These are phyloP conservation scores for Myocastor coypus DNA, from an alignment of 2,113 vertebrate species.

Conservation along the genomic window DNA sequence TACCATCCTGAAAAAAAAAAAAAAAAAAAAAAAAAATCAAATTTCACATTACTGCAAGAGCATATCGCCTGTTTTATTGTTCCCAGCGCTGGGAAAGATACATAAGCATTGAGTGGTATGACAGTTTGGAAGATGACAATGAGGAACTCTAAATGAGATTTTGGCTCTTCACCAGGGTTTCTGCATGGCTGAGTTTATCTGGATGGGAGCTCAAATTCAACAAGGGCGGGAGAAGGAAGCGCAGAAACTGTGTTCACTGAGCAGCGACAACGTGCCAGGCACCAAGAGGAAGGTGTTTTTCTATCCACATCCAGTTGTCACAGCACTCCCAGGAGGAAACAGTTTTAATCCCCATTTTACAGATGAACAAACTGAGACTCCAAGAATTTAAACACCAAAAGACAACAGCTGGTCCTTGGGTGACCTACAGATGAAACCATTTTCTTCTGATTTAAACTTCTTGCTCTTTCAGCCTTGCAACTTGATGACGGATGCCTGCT, in stretches of 20 bases:
- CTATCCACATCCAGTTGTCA: neutral
- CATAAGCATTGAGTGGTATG: slow-evolving; percentile 76
- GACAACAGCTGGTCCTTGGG: neutral
- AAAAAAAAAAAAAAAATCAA: slow-evolving; percentile 79
- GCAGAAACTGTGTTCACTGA: neutral
- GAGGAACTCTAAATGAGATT: slow-evolving; percentile 84
- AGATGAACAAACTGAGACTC: slow-evolving; percentile 21
- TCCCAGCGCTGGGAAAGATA: slow-evolving; percentile 77
- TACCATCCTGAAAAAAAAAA: slow-evolving; percentile 71
- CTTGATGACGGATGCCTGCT: neutral
- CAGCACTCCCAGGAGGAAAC: neutral
- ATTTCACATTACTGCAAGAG: slow-evolving; percentile 80
- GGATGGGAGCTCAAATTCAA: slow-evolving; percentile 64
- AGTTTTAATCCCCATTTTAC: slow-evolving; percentile 29
- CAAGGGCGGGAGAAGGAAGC: neutral
- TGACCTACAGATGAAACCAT: neutral
- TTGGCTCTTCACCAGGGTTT: slow-evolving; percentile 80
- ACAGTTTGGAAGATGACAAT: slow-evolving; percentile 81
- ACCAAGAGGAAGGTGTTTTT: neutral
- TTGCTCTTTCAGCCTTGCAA: neutral
- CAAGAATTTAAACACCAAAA: neutral
- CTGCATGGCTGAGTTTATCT: slow-evolving; percentile 71
- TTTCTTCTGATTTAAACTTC: neutral
- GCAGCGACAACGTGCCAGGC: neutral
- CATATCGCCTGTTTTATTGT: slow-evolving; percentile 78